Base-by-base conservation (phyloP, 2,888 invertebrate genomes). In the Adelphocoris suturalis region DNA sequence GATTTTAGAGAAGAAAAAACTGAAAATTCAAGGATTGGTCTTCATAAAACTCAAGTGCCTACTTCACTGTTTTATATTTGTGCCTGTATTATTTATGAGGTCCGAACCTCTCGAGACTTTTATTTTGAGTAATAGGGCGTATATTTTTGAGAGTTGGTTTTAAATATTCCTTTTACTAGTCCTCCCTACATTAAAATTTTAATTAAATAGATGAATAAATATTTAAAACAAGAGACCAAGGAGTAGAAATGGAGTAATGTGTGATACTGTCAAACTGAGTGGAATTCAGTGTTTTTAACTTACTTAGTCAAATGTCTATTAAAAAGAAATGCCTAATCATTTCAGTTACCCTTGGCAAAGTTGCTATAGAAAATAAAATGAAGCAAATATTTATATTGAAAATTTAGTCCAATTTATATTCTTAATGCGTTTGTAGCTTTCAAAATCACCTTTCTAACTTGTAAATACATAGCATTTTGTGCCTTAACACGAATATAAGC, bases 401-500 rank as follows among this genome's bases (percentile, higher is more conserved):
- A 68, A 68, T 68, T 68, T 68, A 68, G 68, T 68, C 68, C 19
- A 68, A 68, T 68, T 68, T 68, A 68, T 68, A 68, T 68, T 23
- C 23, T 52, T 68, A 78, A 78, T 46, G 78, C 78, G 46, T 78
- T 78, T 78, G 16, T 78, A 78, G 78, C 78, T 78, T 76, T 78
- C 78, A 78, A 78, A 37, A 28, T 47, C 78, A 78, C 47, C 37
- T 46, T 47, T 78, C 19, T 16, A 78, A 78, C 37, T 14, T 78
- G 82, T 82, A 82, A 27, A 85, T 85, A 57, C 57, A 46, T 88
- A 88, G 81, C 47, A 78, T 88, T 80, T 78, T 88, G 88, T 88
- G 88, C 88, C 88, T 88, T 88, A 88, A 88, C 88, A 81, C 86
- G 61, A 68, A 61, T n/a, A n/a, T 75, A 88, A 88, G 88, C 88